Evolutionary conservation across 2,888 invertebrate species (phyloP), one percentile per base, ranked within the genome.

Genomic region (Agonum fuliginosum): DNA sequence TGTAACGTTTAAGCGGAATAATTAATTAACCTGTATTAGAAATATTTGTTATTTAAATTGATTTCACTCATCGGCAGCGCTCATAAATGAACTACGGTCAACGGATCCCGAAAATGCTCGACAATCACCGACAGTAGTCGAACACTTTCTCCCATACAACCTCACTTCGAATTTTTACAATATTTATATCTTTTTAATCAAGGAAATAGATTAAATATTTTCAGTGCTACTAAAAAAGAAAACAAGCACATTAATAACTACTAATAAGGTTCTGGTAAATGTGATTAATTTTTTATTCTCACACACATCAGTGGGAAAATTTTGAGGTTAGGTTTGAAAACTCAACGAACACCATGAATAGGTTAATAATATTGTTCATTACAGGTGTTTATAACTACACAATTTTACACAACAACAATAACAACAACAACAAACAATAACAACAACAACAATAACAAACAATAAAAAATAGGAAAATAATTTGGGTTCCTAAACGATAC

Each of bases 31-130:
- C 22, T 58, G 70, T 30, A 77, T 70, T 69, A 70, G 70, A 70
- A 77, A 77, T 77, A 77, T 77, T 70, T 77, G 70, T 77, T 77
- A 77, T 70, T 77, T 58, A 77, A 77, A 77, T 77, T 77, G 70
- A 54, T 51, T 72, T 51, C 51, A 34, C 34, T 48, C 48, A 71
- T 71, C 71, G 51, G 48, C 51, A 72, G 67, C 37, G 37, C 54
- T 54, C 54, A 54, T 54, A 54, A 54, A 54, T 54, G 54, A 54
- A 54, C 54, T 54, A 22, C 54, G 54, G 54, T 54, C 54, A 54
- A 54, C 54, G 54, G 20, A 54, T 54, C 54, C 54, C 54, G 54
- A 54, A 24, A 2, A 12, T 0, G 24, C 22, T 10, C 54, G 54
- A 12, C n/a, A n/a, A 54, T 12, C n/a, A 19, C 3, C 54, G 54